Conservation (phyloP, 2,888 invertebrate genomes). For the Odontocerum albicorne region DNA sequence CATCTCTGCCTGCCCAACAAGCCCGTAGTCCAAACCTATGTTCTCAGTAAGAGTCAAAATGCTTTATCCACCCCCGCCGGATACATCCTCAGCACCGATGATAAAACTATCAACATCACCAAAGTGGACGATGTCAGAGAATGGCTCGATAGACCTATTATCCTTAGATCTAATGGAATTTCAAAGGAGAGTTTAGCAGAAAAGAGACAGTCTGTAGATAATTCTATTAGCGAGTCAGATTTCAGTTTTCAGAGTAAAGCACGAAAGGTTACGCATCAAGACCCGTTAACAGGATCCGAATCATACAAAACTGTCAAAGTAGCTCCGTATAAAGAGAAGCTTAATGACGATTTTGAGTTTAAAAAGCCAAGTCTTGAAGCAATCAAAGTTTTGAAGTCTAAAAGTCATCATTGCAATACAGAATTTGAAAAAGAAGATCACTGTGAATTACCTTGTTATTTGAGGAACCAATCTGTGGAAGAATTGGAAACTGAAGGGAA, state of each 20-base stretch:
- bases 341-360: constrained; percentile 12
- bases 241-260: constrained; percentile 31
- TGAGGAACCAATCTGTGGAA: constrained; percentile 53
- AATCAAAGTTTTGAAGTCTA: constrained; percentile 34
- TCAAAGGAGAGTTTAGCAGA: constrained; percentile 29
- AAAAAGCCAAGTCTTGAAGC: constrained; percentile 28
- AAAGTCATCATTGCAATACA: constrained; percentile 30
- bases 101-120: constrained; percentile 44
- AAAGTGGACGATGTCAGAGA: constrained; percentile 53
- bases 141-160: constrained; percentile 51
- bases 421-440: constrained; percentile 26
- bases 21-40: constrained; percentile 36
- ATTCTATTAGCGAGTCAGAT: constrained; percentile 18
- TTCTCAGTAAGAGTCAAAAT: constrained; percentile 43
- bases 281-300: constrained; percentile 19
- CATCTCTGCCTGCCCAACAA: constrained; percentile 42
- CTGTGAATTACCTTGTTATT: constrained; percentile 45
- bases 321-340: background rate
- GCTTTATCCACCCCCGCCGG: constrained; percentile 45
- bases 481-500: constrained; percentile 47
- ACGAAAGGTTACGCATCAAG: constrained; percentile 38
- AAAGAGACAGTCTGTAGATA: constrained; percentile 33
- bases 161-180: constrained; percentile 40
- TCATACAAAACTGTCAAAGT: constrained; percentile 25
- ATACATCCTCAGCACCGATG: constrained; percentile 48